Percentiles rank a stretch among this genome's conserved stretches.
These are phyloP conservation scores for Hyles lineata DNA, from an alignment of 2,888 invertebrate genomes.

Conservation along the genomic window DNA sequence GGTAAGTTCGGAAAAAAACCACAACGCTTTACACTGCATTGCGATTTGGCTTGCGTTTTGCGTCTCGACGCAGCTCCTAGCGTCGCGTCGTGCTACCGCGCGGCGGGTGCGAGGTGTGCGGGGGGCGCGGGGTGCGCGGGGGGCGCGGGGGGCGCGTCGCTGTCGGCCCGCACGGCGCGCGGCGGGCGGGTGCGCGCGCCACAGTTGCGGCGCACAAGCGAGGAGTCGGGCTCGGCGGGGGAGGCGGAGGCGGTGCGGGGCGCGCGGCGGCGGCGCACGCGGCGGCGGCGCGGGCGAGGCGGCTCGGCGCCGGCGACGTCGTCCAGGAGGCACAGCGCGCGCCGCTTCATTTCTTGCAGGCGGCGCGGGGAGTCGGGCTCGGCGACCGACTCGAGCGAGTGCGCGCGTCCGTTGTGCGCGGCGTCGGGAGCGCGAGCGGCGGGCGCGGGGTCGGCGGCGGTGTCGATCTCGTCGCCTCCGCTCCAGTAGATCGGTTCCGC, in stretches of 20 bases:
- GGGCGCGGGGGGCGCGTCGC: slow-evolving; percentile 2
- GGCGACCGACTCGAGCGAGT: no score
- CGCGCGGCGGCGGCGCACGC: slow-evolving; percentile 27
- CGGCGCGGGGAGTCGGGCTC: no score
- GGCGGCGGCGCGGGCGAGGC: neutral
- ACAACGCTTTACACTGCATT: neutral
- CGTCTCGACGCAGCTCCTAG: no score
- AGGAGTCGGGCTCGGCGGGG: neutral
- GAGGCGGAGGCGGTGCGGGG: slow-evolving; percentile 12
- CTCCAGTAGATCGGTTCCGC: neutral
- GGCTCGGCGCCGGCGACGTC: slow-evolving; percentile 27
- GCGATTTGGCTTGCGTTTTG: neutral
- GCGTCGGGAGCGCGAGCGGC: slow-evolving; percentile 23
- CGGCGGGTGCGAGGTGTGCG: slow-evolving; percentile 18
- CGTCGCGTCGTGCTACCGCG: neutral
- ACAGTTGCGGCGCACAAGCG: neutral
- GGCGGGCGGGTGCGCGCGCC: slow-evolving; percentile 10
- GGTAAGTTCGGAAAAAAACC: no score
- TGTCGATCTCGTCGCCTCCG: slow-evolving; percentile 19
- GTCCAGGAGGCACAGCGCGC: slow-evolving; percentile 25
- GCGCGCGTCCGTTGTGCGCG: neutral
- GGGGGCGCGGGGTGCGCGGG: slow-evolving; percentile 28
- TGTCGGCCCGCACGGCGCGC: slow-evolving; percentile 21
- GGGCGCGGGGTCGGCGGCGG: neutral
- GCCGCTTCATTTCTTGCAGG: neutral